Evolutionary conservation across 2,888 invertebrate species (phyloP).

Genomic region (Monopis laevigella): DNA sequence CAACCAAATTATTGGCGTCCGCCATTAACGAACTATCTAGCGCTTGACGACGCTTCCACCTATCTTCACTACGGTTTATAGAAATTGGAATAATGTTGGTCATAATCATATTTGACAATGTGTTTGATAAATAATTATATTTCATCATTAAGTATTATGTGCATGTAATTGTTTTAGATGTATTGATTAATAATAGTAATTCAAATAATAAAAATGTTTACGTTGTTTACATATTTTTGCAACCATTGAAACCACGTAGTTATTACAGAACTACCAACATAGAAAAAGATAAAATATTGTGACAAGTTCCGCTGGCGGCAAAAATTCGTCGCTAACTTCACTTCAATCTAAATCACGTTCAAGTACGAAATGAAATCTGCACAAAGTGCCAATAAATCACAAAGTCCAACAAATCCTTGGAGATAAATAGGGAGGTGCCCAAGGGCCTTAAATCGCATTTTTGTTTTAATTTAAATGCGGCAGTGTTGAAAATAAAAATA

Average conservation of each 20-base stretch:
- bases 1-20: constrained; percentile 66
- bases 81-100: constrained; percentile 31
- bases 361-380: no score
- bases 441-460: no score
- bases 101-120: constrained; percentile 1
- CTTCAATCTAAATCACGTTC: constrained; percentile 15
- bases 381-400: no score
- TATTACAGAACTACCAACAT: constrained; percentile 48
- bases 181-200: constrained; percentile 21
- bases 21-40: constrained; percentile 64
- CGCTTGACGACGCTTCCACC: constrained; percentile 63
- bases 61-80: constrained; percentile 60
- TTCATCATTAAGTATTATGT: constrained; percentile 1
- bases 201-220: constrained; percentile 32
- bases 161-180: not conserved
- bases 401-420: no score
- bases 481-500: no score
- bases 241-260: constrained; percentile 61
- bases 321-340: constrained; percentile 36
- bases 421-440: no score
- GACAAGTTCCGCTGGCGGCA: constrained; percentile 59
- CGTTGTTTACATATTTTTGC: constrained; percentile 64
- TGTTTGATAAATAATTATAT: not conserved
- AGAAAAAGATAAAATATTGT: constrained; percentile 20
- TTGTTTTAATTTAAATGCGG: no score